Percentiles rank a stretch among this genome's conserved stretches.
These are phyloP conservation scores for Cheilosia impressa DNA, from an alignment of 2,888 invertebrate genomes.

Conservation along the genomic window DNA sequence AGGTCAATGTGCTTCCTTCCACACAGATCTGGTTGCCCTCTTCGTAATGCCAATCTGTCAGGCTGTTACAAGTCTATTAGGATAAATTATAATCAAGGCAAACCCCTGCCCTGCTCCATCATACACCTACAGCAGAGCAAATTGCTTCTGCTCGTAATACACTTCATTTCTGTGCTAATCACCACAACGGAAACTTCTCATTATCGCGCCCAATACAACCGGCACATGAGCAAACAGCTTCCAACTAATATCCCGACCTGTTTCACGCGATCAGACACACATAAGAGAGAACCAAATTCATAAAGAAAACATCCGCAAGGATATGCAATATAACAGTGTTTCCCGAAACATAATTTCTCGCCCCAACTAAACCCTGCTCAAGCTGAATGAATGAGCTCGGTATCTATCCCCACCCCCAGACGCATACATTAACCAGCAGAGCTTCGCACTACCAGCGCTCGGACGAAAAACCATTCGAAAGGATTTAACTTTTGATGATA, in stretches of 20 bases:
- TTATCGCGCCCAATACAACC: slow-evolving; percentile 28
- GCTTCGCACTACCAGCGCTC: slow-evolving; percentile 25
- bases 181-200: slow-evolving; percentile 60
- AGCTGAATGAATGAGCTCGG: slow-evolving; percentile 26
- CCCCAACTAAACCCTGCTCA: slow-evolving; percentile 16
- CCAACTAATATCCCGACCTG: slow-evolving; percentile 22
- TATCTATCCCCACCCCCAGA: slow-evolving; percentile 35
- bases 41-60: slow-evolving; percentile 35
- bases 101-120: slow-evolving; percentile 22
- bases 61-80: slow-evolving; percentile 31
- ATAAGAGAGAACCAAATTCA: slow-evolving; percentile 38
- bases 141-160: slow-evolving; percentile 46
- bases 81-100: slow-evolving; percentile 39
- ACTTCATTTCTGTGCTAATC: slow-evolving; percentile 50
- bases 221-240: slow-evolving; percentile 3
- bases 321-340: background rate
- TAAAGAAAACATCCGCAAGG: slow-evolving; percentile 47
- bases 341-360: background rate
- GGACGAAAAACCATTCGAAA: slow-evolving; percentile 64
- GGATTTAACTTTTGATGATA: slow-evolving; percentile 70
- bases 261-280: slow-evolving; percentile 53
- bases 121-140: slow-evolving; percentile 11
- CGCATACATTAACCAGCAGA: background rate
- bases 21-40: background rate
- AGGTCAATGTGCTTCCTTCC: slow-evolving; percentile 18